A percentile compares a stretch with the other conserved stretches of the same genome.
Evolutionary conservation across 2,113 vertebrate genomes (phyloP).

Genomic region (Podiceps cristatus): DNA sequence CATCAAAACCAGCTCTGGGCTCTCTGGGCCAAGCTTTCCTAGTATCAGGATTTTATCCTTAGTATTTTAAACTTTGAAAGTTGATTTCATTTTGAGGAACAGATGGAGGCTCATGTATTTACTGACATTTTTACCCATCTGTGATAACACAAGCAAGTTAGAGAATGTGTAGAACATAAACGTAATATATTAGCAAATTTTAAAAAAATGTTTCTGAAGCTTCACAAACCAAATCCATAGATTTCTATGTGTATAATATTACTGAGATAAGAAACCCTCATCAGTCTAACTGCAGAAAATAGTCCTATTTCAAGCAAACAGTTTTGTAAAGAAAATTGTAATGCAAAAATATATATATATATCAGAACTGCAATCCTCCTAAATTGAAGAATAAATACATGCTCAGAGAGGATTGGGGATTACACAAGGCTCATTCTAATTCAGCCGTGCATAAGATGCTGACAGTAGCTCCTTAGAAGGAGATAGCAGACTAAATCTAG

Average conservation of each 20-base stretch:
- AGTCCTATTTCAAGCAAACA: not conserved
- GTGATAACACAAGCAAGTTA: not conserved
- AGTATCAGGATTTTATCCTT: not conserved
- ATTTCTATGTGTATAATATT: not conserved
- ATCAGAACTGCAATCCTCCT: not conserved
- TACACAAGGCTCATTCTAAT: constrained; percentile 38
- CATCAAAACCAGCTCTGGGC: not conserved
- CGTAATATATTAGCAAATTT: not conserved
- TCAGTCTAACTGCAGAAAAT: not conserved
- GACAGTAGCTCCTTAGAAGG: constrained; percentile 49
- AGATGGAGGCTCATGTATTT: not conserved
- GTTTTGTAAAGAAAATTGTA: constrained; percentile 14
- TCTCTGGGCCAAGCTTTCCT: not conserved
- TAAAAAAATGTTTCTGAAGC: constrained; percentile 1
- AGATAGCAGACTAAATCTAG: constrained; percentile 14
- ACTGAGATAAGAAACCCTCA: not conserved
- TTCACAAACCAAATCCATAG: not conserved
- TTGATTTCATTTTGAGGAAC: constrained; percentile 11
- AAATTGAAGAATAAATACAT: constrained; percentile 45
- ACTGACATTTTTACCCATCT: not conserved
- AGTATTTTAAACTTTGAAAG: constrained; percentile 19
- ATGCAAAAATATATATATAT: not conserved
- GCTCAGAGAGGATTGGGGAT: constrained; percentile 31
- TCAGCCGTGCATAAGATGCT: not conserved
- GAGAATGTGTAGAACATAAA: not conserved